Percentiles rank a stretch among this genome's conserved stretches.
phyloP scores from a whole-genome alignment of 2,888 invertebrate species.

The Mythimna ferrago region DNA sequence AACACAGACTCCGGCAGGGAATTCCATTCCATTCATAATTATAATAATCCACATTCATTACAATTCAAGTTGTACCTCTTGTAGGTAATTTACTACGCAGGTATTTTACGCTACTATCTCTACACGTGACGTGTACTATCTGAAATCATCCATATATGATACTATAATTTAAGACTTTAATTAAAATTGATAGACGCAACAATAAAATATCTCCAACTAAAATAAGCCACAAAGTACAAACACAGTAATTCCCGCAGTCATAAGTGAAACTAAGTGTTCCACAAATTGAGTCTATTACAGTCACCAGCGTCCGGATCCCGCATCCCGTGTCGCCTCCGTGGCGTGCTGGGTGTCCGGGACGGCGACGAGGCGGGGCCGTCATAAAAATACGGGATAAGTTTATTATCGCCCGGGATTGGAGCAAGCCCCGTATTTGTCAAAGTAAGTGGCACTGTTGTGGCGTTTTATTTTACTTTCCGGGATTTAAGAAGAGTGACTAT shows the following conservation, averaged over 20 bases:
- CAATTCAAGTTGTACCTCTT: too few species aligned
- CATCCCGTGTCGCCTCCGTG: conserved; percentile 45
- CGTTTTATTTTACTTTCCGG: conserved; percentile 51
- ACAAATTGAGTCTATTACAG: conserved; percentile 57
- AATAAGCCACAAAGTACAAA: conserved; percentile 9
- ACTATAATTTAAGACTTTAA: neutral
- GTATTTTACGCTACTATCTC: too few species aligned
- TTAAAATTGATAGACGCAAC: neutral
- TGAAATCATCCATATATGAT: too few species aligned
- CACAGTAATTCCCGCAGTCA: conserved; percentile 44
- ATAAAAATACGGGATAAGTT: conserved; percentile 58
- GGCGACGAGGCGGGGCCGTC: conserved; percentile 46
- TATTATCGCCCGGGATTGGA: conserved; percentile 59
- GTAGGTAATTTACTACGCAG: too few species aligned
- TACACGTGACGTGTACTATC: too few species aligned
- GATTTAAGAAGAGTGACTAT: conserved; percentile 46
- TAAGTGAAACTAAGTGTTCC: conserved; percentile 53
- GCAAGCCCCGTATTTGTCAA: conserved; percentile 58
- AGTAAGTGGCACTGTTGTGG: conserved; percentile 59
- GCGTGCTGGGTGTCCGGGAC: conserved; percentile 38
- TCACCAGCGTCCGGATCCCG: conserved; percentile 38
- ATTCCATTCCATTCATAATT: too few species aligned
- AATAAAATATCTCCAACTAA: conserved; percentile 15
- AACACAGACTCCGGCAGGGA: too few species aligned
- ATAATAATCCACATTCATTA: too few species aligned